Evolutionary conservation across 2,888 invertebrate species (phyloP).

Genomic region (Odontocolon sp.): DNA sequence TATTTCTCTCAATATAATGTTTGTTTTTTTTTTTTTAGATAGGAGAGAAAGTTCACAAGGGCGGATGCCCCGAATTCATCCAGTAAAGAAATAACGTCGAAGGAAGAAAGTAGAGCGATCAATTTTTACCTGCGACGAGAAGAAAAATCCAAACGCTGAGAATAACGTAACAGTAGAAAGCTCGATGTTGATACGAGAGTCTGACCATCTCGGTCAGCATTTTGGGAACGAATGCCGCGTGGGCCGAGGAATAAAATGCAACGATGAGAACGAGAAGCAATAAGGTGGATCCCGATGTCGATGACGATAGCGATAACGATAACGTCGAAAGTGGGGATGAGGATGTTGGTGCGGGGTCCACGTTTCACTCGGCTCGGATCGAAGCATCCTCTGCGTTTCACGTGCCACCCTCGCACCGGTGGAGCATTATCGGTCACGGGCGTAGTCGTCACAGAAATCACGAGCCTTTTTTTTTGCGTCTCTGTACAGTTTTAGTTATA

Average conservation of each 20-base stretch:
- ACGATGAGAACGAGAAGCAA: background rate
- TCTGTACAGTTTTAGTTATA: background rate
- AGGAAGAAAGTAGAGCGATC: background rate
- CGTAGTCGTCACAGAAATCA: slow-evolving; percentile 1
- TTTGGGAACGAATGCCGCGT: slow-evolving; percentile 33
- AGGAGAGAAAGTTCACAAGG: too few relatives aligned
- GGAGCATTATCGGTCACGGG: slow-evolving; percentile 45
- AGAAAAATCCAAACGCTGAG: slow-evolving; percentile 92
- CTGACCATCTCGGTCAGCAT: slow-evolving; percentile 83
- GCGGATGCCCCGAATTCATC: too few relatives aligned
- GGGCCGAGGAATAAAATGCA: slow-evolving; percentile 8
- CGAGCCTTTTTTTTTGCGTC: background rate
- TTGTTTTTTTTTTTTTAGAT: too few relatives aligned
- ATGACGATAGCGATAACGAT: slow-evolving; percentile 48
- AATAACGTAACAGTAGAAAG: slow-evolving; percentile 91
- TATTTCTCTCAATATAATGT: too few relatives aligned
- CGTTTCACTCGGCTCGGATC: slow-evolving; percentile 45
- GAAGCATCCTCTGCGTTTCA: slow-evolving; percentile 61
- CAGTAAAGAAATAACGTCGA: background rate
- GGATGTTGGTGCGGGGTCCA: slow-evolving; percentile 41
- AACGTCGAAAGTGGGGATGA: slow-evolving; percentile 49
- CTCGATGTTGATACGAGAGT: slow-evolving; percentile 87
- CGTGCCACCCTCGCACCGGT: slow-evolving; percentile 50
- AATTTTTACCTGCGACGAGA: slow-evolving; percentile 85
- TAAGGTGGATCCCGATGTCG: slow-evolving; percentile 18